Evolutionary conservation across 2,797 vertebrate species (phyloP).

Genomic region (Ispidina lecontei): DNA sequence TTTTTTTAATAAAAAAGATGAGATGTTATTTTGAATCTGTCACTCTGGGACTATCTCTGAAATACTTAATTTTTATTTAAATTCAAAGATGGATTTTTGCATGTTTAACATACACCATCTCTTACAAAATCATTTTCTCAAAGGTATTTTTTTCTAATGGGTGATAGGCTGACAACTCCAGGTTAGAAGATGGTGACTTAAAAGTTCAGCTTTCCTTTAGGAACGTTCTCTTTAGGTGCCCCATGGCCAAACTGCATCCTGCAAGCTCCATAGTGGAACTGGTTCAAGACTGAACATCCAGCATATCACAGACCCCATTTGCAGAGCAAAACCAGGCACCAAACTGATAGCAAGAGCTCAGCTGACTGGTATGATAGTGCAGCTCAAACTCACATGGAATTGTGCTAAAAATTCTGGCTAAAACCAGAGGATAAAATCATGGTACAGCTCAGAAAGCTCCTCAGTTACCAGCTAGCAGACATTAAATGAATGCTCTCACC

Average conservation of each 20-base stretch:
- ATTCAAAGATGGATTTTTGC: background rate
- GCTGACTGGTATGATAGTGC: background rate
- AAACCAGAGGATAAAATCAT: background rate
- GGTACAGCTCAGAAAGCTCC: background rate
- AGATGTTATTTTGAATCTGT: background rate
- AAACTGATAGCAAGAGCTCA: background rate
- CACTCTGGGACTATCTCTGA: background rate
- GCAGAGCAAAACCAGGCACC: background rate
- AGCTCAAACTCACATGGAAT: background rate
- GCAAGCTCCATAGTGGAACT: background rate
- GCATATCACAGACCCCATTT: background rate
- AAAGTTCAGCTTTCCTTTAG: background rate
- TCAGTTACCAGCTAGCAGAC: background rate
- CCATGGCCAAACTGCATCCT: background rate
- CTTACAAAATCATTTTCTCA: background rate
- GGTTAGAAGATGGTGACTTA: background rate
- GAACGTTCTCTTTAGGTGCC: background rate
- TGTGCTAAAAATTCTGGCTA: background rate
- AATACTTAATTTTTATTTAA: background rate
- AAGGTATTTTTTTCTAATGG: background rate
- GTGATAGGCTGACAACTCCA: background rate
- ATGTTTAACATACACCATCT: background rate
- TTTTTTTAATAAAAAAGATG: background rate
- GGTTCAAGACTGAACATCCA: background rate
- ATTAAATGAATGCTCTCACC: background rate